These are phyloP conservation scores for Invenusta paracnida DNA, from an alignment of 2,888 invertebrate species.

Conservation along the genomic window DNA sequence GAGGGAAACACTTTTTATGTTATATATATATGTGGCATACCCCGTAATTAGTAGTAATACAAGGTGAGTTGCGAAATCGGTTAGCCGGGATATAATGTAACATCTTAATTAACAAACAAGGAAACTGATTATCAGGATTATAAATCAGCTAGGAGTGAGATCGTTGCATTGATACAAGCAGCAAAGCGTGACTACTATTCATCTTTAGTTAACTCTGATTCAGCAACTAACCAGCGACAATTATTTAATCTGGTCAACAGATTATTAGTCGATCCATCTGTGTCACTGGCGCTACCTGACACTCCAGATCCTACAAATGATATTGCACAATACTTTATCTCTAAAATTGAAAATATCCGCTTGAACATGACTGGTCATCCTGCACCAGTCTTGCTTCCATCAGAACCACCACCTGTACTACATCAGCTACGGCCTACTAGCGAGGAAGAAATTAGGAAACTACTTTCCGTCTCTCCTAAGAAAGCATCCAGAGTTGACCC, in stretches of 20 bases:
- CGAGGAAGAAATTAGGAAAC: slow-evolving; percentile 26
- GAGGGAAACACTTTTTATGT: too few relatives aligned
- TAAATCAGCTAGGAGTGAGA: slow-evolving; percentile 25
- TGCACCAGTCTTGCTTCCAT: slow-evolving; percentile 29
- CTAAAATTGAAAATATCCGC: slow-evolving; percentile 29
- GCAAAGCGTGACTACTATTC: slow-evolving; percentile 26
- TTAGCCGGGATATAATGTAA: too few relatives aligned
- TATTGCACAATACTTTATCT: slow-evolving; percentile 18
- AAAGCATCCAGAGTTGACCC: slow-evolving; percentile 25
- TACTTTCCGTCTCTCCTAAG: slow-evolving; percentile 26
- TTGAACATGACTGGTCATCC: slow-evolving; percentile 3
- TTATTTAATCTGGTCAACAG: slow-evolving; percentile 29
- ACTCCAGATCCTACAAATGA: not conserved
- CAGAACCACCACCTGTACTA: slow-evolving; percentile 26
- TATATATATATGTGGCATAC: too few relatives aligned
- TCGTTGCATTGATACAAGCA: slow-evolving; percentile 23
- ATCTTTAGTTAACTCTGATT: slow-evolving; percentile 21
- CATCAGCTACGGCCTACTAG: slow-evolving; percentile 17
- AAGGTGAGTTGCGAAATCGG: too few relatives aligned
- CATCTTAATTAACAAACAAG: not conserved
- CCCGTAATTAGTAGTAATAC: too few relatives aligned
- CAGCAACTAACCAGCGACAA: slow-evolving; percentile 24
- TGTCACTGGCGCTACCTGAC: slow-evolving; percentile 29
- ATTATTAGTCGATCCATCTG: slow-evolving; percentile 21
- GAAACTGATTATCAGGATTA: not conserved